Conservation (phyloP, 2,888 invertebrate species). For the Erpobdella octoculata region DNA sequence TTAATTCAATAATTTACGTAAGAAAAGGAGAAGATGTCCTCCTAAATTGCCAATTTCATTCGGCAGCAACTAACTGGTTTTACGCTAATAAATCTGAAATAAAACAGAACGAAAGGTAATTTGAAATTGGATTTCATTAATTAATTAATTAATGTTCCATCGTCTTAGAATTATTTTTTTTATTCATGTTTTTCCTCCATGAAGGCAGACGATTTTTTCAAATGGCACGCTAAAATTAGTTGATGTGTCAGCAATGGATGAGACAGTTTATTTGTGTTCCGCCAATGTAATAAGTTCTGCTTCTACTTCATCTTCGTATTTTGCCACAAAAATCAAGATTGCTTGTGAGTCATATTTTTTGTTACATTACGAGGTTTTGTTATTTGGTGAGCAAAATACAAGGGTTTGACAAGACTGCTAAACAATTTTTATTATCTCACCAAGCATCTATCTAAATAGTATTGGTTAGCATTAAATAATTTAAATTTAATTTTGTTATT, state of each 20-base stretch:
- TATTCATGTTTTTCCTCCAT: not conserved
- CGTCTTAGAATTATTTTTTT: not conserved
- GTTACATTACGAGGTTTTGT: not conserved
- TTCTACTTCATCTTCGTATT: not conserved
- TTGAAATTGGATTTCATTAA: not conserved
- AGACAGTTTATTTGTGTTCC: constrained; percentile 12
- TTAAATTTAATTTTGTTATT: not conserved
- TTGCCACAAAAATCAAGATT: not conserved
- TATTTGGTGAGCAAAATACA: not conserved
- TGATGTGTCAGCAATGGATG: not conserved
- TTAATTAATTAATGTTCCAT: not conserved
- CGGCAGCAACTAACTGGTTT: not conserved
- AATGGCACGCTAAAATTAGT: not conserved
- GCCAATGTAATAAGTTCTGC: too few relatives aligned
- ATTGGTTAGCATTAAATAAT: too few relatives aligned
- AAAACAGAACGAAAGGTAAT: not conserved
- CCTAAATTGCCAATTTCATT: not conserved
- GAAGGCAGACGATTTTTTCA: not conserved
- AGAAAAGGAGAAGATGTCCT: not conserved
- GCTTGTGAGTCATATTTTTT: not conserved
- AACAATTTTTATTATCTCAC: too few relatives aligned
- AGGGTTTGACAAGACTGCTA: too few relatives aligned
- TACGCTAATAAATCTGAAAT: not conserved
- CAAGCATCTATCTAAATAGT: too few relatives aligned
- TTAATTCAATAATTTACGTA: not conserved